Percentiles rank a stretch among this genome's conserved stretches.
Evolutionary conservation across 2,888 invertebrate species (phyloP).

Genomic region (Dryadula phaetusa): DNA sequence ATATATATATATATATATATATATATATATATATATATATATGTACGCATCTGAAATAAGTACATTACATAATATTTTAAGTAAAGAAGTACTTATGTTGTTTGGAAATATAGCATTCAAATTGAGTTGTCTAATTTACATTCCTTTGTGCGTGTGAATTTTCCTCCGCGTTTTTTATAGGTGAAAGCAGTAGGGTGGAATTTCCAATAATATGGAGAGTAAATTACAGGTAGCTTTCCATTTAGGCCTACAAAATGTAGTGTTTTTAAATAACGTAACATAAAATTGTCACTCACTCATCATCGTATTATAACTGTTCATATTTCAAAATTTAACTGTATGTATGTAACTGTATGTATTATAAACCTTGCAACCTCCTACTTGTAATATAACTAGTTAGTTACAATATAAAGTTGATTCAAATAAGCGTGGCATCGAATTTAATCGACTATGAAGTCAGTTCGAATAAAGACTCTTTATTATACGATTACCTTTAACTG

Average conservation of each 20-base stretch:
- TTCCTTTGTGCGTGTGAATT: slow-evolving; percentile 16
- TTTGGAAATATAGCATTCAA: slow-evolving; percentile 1
- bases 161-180: slow-evolving; percentile 5
- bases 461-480: slow-evolving; percentile 34
- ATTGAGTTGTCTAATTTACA: slow-evolving; percentile 18
- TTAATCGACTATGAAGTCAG: slow-evolving; percentile 37
- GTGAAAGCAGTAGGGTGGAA: not conserved
- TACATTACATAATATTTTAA: not conserved
- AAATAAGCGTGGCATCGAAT: slow-evolving; percentile 27
- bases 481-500: slow-evolving; percentile 36
- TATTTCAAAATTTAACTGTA: not conserved
- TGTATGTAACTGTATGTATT: not conserved
- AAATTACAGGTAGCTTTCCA: not conserved
- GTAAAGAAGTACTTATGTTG: not conserved
- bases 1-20: too few relatives aligned
- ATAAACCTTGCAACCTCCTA: not conserved
- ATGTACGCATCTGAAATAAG: too few relatives aligned
- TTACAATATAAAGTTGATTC: slow-evolving; percentile 25
- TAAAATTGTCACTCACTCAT: too few relatives aligned
- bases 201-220: slow-evolving; percentile 13
- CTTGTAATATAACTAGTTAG: slow-evolving; percentile 18
- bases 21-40: too few relatives aligned
- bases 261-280: not conserved
- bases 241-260: not conserved
- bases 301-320: not conserved